A percentile compares a stretch with the other conserved stretches of the same genome.
Evolutionary conservation across 2,888 invertebrate genomes (phyloP).

Genomic region (Apocheima hispidaria): DNA sequence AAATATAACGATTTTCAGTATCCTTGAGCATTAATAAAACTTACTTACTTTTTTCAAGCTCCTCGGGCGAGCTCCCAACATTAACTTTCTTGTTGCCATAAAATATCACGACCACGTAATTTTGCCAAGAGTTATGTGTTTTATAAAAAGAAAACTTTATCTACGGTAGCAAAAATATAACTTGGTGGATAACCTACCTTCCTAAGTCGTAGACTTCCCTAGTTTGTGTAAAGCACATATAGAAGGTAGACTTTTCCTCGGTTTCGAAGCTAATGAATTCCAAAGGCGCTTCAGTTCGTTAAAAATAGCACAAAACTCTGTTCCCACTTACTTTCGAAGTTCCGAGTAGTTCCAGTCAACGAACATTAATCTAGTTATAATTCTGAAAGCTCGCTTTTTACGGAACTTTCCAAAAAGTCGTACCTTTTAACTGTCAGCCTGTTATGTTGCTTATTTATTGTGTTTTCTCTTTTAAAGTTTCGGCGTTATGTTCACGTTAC

Average conservation of each 20-base stretch:
- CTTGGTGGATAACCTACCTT: constrained; percentile 28
- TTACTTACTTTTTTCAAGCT: constrained; percentile 16
- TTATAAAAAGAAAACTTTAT: constrained; percentile 41
- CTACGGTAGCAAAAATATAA: constrained; percentile 40
- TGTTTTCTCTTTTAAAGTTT: constrained; percentile 54
- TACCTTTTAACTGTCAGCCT: constrained; percentile 62
- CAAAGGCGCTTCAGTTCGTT: constrained; percentile 74
- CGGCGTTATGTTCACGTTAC: constrained; percentile 51
- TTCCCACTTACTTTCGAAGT: constrained; percentile 72
- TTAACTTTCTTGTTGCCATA: constrained; percentile 24
- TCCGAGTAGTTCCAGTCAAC: constrained; percentile 77
- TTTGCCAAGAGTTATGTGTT: constrained; percentile 28
- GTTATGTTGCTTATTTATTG: constrained; percentile 60
- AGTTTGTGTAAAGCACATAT: constrained; percentile 58
- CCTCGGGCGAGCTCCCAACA: constrained; percentile 7
- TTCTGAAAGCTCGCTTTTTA: constrained; percentile 63
- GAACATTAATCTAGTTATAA: constrained; percentile 82
- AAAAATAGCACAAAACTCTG: constrained; percentile 80
- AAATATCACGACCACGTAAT: constrained; percentile 28
- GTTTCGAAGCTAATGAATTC: constrained; percentile 79
- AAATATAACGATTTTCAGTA: constrained; percentile 11
- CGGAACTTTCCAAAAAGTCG: constrained; percentile 60
- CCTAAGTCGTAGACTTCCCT: no score
- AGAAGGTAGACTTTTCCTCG: constrained; percentile 64
- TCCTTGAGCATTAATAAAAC: constrained; percentile 15